Conservation (phyloP, 2,797 vertebrate species). For the Microcaecilia unicolor region DNA sequence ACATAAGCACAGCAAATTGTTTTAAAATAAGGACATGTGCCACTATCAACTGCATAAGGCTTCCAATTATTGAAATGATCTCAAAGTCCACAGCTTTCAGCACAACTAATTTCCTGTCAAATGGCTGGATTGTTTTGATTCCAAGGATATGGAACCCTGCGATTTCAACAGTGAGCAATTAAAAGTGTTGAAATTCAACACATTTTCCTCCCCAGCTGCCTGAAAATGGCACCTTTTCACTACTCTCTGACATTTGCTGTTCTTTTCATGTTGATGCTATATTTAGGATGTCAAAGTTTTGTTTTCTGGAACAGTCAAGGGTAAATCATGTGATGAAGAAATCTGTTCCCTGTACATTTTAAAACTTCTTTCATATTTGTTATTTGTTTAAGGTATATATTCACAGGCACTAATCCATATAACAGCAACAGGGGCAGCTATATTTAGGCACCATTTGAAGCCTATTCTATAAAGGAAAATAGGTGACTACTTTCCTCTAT, state of each 20-base stretch:
- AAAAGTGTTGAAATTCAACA: conserved; percentile 12
- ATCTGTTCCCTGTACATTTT: too few species aligned
- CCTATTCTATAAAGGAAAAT: too few species aligned
- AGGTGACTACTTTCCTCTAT: too few species aligned
- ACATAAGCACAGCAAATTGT: too few species aligned
- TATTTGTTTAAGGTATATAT: too few species aligned
- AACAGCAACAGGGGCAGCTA: too few species aligned
- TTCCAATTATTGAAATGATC: too few species aligned
- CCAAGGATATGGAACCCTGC: conserved; percentile 5
- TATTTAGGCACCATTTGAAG: too few species aligned
- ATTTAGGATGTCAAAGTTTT: conserved; percentile 20
- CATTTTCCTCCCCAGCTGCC: conserved; percentile 10
- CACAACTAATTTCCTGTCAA: conserved; percentile 10
- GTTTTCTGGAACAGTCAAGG: conserved; percentile 10
- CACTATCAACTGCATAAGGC: too few species aligned
- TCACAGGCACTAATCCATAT: too few species aligned
- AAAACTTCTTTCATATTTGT: too few species aligned
- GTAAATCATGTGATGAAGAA: conserved; percentile 19
- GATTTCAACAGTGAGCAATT: conserved; percentile 19
- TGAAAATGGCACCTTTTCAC: conserved; percentile 13
- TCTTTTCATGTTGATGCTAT: conserved; percentile 20
- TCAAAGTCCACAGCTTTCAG: conserved; percentile 13
- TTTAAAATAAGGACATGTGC: too few species aligned
- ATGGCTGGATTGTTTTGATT: conserved; percentile 4
- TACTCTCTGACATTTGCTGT: conserved; percentile 12